phyloP scores from a whole-genome alignment of 2,797 vertebrate genomes.

The Hybognathus amarus region DNA sequence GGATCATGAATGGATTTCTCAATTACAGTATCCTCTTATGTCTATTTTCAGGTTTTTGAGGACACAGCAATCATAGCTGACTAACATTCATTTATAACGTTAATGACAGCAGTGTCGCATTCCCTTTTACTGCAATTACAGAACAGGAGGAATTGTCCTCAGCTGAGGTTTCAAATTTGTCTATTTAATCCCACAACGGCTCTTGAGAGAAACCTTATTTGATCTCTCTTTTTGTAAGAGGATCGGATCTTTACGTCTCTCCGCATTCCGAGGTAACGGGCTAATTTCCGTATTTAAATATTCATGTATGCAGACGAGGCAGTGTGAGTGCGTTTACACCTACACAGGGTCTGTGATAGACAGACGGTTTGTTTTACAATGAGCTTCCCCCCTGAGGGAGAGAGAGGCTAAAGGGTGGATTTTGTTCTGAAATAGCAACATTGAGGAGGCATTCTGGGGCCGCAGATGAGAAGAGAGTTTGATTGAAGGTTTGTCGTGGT shows the following conservation, averaged over 20 bases:
- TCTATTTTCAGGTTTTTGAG: conserved; percentile 8
- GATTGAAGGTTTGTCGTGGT: conserved; percentile 65
- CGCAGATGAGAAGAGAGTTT: conserved; percentile 61
- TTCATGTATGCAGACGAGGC: conserved; percentile 70
- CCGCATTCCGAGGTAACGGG: conserved; percentile 56
- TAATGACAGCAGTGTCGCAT: conserved; percentile 16
- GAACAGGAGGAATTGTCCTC: conserved; percentile 1
- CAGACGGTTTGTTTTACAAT: conserved; percentile 76
- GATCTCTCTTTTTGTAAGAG: conserved; percentile 44
- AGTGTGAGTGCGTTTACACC: conserved; percentile 66
- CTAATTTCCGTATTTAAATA: conserved; percentile 69
- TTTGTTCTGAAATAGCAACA: conserved; percentile 70
- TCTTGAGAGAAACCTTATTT: conserved; percentile 42
- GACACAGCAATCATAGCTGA: neutral
- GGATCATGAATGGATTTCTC: conserved; percentile 1
- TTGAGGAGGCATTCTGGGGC: conserved; percentile 62
- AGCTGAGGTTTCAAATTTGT: neutral
- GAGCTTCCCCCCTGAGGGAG: conserved; percentile 66
- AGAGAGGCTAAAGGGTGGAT: conserved; percentile 65
- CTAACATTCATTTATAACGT: neutral
- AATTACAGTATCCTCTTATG: neutral
- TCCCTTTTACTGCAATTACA: conserved; percentile 34
- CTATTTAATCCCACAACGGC: conserved; percentile 38
- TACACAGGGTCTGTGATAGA: conserved; percentile 69
- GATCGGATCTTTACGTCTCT: conserved; percentile 53